These are phyloP conservation scores for Darevskia nairensis DNA, from an alignment of 2,797 vertebrate species.

Conservation along the genomic window DNA sequence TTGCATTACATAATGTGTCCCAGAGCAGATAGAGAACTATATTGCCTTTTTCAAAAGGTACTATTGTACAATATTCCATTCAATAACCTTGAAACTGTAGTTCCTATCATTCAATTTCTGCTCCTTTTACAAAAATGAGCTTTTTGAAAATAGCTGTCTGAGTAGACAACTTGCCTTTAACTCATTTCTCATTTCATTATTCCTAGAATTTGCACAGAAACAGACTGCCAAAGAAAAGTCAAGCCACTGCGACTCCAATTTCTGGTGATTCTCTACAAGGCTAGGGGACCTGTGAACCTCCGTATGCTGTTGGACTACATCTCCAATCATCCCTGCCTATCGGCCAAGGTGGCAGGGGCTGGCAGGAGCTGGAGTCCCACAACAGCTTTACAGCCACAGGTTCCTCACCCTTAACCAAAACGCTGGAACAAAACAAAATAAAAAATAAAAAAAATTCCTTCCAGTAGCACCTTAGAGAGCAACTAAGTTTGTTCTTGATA, in stretches of 20 bases:
- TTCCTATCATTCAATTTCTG: background rate
- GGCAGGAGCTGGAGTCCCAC: no score
- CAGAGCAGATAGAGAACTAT: background rate
- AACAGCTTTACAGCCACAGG: no score
- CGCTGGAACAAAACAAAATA: no score
- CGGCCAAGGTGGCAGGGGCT: no score
- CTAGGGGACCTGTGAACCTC: background rate
- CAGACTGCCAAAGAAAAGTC: background rate
- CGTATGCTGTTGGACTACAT: background rate
- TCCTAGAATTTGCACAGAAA: background rate
- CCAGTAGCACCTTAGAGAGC: no score
- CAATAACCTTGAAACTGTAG: background rate
- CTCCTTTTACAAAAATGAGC: background rate
- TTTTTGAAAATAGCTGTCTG: background rate
- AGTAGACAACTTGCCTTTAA: background rate
- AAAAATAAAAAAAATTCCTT: no score
- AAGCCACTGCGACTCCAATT: background rate
- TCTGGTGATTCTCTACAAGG: background rate
- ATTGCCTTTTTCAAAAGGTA: background rate
- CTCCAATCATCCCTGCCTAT: no score
- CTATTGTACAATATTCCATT: background rate
- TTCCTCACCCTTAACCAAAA: background rate
- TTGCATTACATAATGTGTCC: background rate
- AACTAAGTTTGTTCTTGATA: no score
- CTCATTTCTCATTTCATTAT: background rate